Base-by-base conservation (phyloP, 2,888 invertebrate genomes). In the Plemyria rubiginata region DNA sequence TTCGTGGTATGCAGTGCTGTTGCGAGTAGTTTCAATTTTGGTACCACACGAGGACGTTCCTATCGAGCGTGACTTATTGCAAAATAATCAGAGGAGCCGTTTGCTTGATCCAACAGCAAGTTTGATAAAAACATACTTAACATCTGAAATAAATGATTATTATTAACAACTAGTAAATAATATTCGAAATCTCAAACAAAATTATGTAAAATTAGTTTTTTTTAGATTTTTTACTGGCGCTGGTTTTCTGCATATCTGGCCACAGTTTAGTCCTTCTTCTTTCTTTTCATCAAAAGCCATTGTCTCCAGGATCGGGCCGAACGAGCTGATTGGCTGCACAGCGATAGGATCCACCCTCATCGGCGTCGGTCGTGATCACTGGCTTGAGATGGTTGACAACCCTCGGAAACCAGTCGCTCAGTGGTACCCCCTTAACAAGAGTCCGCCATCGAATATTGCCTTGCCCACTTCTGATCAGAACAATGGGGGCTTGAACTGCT, bases 291-390 rank as follows among this genome's bases (percentile, higher is more conserved):
- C n/a, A 12, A 38, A 36, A 3, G 1, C 28, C 56, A 66, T 65
- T 62, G 60, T 54, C 9, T 85, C 15, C 87, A 97, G 98, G 84
- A 97, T 98, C 75, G 97, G 97, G 11, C 95, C 96, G 38, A 97
- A 98, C 83, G 97, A 98, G 82, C 88, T 97, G 70, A 96, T 98
- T 92, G 98, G 98, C 4, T 97, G 96, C 83, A 95, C 96, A 1
- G 95, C 95, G n/a, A 95, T 97, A 60, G 97, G 97, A 0, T 95
- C 96, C 0, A 94, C 94, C 61, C 94, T 95, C 77, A 95, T 96
- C 60, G 97, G 97, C 4, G 94, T 95, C 38, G 97, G 96, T 0
- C 94, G 96, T 50, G 96, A 97, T 81, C 97, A 97, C 78, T 97
- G 97, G 97, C 93, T 95, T 61, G 96, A 96, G 86, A 92, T 97